Evolutionary conservation across 2,797 vertebrate genomes (phyloP).

Genomic region (Rhinatrema bivittatum): DNA sequence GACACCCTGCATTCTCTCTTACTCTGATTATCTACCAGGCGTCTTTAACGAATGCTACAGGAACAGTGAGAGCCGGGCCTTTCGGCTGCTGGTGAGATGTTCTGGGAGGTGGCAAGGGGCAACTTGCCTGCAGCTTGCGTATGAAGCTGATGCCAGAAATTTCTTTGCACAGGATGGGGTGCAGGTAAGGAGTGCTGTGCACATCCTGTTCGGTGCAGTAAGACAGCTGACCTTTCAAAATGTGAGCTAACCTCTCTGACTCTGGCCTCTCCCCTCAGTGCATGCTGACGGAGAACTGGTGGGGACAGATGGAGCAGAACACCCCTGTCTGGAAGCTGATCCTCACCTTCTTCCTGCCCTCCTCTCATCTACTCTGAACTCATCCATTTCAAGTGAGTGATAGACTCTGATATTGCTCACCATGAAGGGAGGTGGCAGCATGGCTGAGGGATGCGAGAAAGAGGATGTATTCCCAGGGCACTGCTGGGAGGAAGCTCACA

Average conservation of each 20-base stretch:
- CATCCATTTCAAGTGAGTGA: conserved; percentile 72
- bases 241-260: not conserved
- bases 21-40: conserved; percentile 51
- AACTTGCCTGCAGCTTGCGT: conserved; percentile 79
- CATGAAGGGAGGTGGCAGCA: not conserved
- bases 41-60: conserved; percentile 75
- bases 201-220: no score
- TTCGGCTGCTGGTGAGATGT: conserved; percentile 66
- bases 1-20: no score
- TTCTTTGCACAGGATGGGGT: conserved; percentile 88
- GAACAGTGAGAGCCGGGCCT: conserved; percentile 68
- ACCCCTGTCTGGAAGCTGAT: conserved; percentile 74
- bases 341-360: conserved; percentile 70
- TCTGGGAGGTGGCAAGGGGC: conserved; percentile 49
- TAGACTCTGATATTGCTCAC: no score
- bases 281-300: conserved; percentile 83
- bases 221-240: not conserved
- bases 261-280: conserved; percentile 39
- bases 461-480: no score
- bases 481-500: no score
- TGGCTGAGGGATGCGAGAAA: not conserved
- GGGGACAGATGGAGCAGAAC: conserved; percentile 78
- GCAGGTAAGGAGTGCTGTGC: conserved; percentile 54
- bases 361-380: conserved; percentile 72
- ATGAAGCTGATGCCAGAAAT: conserved; percentile 63